Conservation (phyloP, 2,888 invertebrate species). For the Perizoma flavofasciatum region DNA sequence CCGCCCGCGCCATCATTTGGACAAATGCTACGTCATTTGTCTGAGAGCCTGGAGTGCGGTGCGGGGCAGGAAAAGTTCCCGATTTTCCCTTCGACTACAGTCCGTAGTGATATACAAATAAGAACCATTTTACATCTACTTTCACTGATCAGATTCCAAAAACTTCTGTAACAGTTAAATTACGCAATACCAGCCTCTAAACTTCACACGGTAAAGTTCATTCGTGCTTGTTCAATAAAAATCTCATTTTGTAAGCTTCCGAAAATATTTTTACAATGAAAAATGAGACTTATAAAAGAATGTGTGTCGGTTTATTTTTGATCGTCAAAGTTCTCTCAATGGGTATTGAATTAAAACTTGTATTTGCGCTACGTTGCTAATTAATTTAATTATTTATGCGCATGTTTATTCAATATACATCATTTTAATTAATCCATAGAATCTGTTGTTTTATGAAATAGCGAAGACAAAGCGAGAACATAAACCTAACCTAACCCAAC, state of each 20-base stretch:
- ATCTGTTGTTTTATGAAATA: too few species aligned
- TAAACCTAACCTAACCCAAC: too few species aligned
- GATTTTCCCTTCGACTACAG: constrained; percentile 45
- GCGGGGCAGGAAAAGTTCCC: constrained; percentile 55
- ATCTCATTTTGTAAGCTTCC: constrained; percentile 76
- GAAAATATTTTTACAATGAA: constrained; percentile 71
- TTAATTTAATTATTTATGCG: constrained; percentile 78
- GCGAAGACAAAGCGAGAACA: too few species aligned
- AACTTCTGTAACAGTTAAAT: constrained; percentile 62
- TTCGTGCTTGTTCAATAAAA: constrained; percentile 53
- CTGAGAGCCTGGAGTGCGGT: constrained; percentile 70
- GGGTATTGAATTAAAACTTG: constrained; percentile 81
- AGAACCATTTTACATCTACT: constrained; percentile 53
- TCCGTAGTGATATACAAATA: constrained; percentile 47
- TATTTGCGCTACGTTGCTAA: constrained; percentile 78
- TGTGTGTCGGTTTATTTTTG: constrained; percentile 67
- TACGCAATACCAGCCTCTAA: constrained; percentile 62
- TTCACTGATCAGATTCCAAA: constrained; percentile 67
- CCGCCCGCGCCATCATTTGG: constrained; percentile 85
- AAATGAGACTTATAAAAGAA: constrained; percentile 67
- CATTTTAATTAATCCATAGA: constrained; percentile 53
- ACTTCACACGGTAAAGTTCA: constrained; percentile 52
- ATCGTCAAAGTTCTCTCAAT: constrained; percentile 60
- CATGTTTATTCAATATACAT: constrained; percentile 71
- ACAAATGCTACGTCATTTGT: constrained; percentile 84